Evolutionary conservation across 2,113 vertebrate genomes (phyloP).

Genomic region (Myrmophylax atrothorax): DNA sequence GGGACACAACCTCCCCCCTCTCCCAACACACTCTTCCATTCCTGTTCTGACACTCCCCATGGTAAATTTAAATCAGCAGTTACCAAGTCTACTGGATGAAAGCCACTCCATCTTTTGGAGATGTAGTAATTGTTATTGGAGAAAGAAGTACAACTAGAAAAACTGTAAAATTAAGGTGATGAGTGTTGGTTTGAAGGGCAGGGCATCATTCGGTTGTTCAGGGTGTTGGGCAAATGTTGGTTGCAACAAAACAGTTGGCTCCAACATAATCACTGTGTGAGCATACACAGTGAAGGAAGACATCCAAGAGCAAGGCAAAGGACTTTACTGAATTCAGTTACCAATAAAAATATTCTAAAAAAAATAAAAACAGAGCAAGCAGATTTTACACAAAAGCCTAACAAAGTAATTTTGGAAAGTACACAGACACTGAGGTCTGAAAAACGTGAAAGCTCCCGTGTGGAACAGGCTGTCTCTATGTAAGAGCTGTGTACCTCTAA

Average conservation of each 20-base stretch:
- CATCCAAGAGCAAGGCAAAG: not conserved
- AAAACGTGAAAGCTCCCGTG: not conserved
- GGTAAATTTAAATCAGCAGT: not conserved
- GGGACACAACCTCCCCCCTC: rapidly evolving
- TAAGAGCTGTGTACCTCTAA: not conserved
- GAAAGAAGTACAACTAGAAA: not conserved
- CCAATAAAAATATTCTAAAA: not conserved
- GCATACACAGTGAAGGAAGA: not conserved
- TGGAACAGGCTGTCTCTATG: rapidly evolving
- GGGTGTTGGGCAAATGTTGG: not conserved
- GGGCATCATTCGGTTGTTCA: not conserved
- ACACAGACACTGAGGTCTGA: not conserved
- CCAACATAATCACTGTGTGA: not conserved
- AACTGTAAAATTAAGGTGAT: not conserved
- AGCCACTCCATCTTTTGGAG: not conserved
- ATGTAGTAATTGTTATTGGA: not conserved
- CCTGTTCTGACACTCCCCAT: not conserved
- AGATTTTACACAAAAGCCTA: not conserved
- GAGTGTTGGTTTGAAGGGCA: not conserved
- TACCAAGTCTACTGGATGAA: not conserved
- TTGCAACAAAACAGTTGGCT: not conserved
- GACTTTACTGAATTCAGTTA: not conserved
- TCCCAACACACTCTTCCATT: not conserved
- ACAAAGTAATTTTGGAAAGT: not conserved
- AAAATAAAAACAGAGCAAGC: not conserved